These are phyloP conservation scores for Tipula unca DNA, from an alignment of 2,888 invertebrate species.

Conservation along the genomic window DNA sequence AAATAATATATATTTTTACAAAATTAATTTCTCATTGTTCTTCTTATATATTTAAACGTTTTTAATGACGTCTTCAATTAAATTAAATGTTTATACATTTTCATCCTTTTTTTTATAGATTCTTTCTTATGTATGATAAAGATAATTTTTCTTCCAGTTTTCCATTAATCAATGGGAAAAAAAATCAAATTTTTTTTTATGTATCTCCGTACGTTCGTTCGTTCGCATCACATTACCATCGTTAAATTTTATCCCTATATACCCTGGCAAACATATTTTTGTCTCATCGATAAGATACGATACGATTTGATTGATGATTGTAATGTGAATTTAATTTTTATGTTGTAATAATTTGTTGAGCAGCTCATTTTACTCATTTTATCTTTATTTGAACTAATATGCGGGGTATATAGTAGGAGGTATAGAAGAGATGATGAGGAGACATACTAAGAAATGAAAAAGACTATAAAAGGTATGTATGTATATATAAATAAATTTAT, in stretches of 20 bases:
- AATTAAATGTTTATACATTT: neutral
- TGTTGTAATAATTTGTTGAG: neutral
- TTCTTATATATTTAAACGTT: neutral
- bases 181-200: neutral
- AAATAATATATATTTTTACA: neutral
- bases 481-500: too few species aligned
- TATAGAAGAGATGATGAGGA: neutral
- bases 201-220: too few species aligned
- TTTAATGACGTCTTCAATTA: neutral
- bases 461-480: neutral
- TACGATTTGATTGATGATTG: neutral
- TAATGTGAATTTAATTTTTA: conserved; percentile 8
- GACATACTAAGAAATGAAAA: neutral
- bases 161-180: neutral
- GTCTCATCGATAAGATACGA: neutral
- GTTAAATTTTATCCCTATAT: neutral
- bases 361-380: neutral
- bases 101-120: neutral
- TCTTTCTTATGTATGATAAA: neutral
- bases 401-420: too few species aligned
- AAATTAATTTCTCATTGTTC: neutral
- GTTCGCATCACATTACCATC: neutral
- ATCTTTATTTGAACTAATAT: too few species aligned
- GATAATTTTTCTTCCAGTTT: neutral
- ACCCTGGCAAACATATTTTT: neutral